A percentile compares a stretch with the other conserved stretches of the same genome.
phyloP scores from a whole-genome alignment of 2,888 invertebrate species.

The Euspilapteryx auroguttella region DNA sequence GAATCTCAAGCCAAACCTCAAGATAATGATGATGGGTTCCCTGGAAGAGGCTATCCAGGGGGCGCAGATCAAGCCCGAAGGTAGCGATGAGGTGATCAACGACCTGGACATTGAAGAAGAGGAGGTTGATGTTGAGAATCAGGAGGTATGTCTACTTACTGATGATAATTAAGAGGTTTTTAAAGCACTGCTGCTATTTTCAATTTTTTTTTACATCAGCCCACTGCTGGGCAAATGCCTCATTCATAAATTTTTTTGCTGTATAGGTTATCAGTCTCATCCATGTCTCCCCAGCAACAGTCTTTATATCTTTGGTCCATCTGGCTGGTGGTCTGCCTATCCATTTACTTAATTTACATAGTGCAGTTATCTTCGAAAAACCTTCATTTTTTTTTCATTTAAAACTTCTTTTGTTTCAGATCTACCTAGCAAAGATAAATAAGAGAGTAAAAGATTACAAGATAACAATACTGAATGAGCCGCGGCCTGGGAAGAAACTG shows the following conservation, averaged over 20 bases:
- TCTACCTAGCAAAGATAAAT: slow-evolving; percentile 80
- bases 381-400: too few relatives aligned
- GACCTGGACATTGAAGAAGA: slow-evolving; percentile 92
- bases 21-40: slow-evolving; percentile 97
- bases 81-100: slow-evolving; percentile 84
- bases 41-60: slow-evolving; percentile 89
- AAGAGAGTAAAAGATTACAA: slow-evolving; percentile 82
- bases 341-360: too few relatives aligned
- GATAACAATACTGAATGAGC: slow-evolving; percentile 78
- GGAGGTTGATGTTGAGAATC: slow-evolving; percentile 62
- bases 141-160: slow-evolving; percentile 32
- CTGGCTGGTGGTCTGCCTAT: too few relatives aligned
- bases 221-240: too few relatives aligned
- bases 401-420: slow-evolving; percentile 25
- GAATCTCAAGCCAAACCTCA: slow-evolving; percentile 83
- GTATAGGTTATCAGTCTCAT: too few relatives aligned
- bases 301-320: too few relatives aligned
- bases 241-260: too few relatives aligned
- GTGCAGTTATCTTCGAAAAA: too few relatives aligned
- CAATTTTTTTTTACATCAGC: too few relatives aligned
- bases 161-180: too few relatives aligned
- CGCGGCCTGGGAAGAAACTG: slow-evolving; percentile 83
- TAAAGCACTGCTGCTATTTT: too few relatives aligned
- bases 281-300: too few relatives aligned
- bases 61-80: slow-evolving; percentile 77